Evolutionary conservation across 2,888 invertebrate genomes (phyloP).

Genomic region (Caenorhabditis zanzibari): DNA sequence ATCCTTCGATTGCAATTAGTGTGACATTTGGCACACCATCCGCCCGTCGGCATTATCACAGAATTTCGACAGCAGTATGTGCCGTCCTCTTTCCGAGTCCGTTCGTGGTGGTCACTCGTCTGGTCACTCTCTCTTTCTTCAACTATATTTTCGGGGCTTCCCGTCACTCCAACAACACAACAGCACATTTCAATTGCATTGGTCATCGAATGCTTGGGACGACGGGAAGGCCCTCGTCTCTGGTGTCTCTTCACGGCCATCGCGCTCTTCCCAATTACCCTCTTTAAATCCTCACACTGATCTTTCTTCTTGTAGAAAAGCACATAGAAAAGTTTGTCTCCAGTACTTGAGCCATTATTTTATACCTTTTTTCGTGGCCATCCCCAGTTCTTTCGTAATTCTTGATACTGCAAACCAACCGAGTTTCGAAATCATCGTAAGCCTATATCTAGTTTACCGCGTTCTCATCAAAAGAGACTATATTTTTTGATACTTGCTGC

Average conservation of each 20-base stretch:
- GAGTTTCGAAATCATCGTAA: constrained; percentile 22
- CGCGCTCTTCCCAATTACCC: constrained; percentile 63
- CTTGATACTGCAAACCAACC: constrained; percentile 1
- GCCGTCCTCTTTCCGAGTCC: constrained; percentile 31
- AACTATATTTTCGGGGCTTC: constrained; percentile 16
- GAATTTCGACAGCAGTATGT: constrained; percentile 43
- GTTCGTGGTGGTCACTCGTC: constrained; percentile 39
- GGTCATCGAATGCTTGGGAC: constrained; percentile 60
- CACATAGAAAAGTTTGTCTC: constrained; percentile 39
- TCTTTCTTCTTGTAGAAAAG: constrained; percentile 49
- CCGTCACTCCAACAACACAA: constrained; percentile 62
- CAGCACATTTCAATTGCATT: constrained; percentile 69
- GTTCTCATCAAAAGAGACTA: not conserved
- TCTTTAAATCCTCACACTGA: constrained; percentile 59
- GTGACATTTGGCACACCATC: constrained; percentile 64
- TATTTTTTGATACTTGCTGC: no score
- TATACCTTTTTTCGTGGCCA: constrained; percentile 38
- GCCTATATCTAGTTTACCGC: not conserved
- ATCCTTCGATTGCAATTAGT: constrained; percentile 55
- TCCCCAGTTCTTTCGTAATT: constrained; percentile 32
- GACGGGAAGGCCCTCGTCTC: constrained; percentile 48
- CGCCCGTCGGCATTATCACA: constrained; percentile 59
- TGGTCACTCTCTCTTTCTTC: constrained; percentile 10
- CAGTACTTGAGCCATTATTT: constrained; percentile 47
- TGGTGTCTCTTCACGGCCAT: constrained; percentile 58